Evolutionary conservation across 2,888 invertebrate species (phyloP).

Genomic region (Synergus umbraculus): DNA sequence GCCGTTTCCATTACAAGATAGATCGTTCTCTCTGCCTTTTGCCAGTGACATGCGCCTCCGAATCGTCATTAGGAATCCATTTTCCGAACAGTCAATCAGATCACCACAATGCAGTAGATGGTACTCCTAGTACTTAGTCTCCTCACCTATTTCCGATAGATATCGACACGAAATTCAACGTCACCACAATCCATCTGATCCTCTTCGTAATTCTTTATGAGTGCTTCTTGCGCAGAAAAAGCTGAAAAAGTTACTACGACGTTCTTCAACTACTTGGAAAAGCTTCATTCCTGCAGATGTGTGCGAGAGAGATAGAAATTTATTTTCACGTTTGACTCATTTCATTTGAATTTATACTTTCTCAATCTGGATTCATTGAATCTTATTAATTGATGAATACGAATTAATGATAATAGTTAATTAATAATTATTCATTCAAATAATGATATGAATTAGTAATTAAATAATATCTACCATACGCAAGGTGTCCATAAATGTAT

Average conservation of each 20-base stretch:
- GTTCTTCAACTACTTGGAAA: background rate
- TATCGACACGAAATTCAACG: background rate
- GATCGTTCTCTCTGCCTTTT: constrained; percentile 63
- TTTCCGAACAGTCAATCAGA: constrained; percentile 62
- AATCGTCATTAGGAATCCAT: constrained; percentile 66
- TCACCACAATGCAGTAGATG: constrained; percentile 7
- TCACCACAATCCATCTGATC: background rate
- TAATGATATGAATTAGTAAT: no score
- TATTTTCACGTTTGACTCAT: no score
- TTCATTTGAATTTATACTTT: no score
- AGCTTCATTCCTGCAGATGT: background rate
- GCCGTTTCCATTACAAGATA: constrained; percentile 70
- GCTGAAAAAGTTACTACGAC: background rate
- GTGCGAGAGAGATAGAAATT: no score
- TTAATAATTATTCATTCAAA: no score
- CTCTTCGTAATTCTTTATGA: constrained; percentile 7
- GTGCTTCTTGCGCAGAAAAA: background rate
- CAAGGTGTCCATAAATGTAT: no score
- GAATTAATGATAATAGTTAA: no score
- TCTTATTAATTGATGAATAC: no score
- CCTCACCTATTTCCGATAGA: background rate
- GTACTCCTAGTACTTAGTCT: background rate
- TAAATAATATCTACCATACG: no score
- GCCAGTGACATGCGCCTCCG: constrained; percentile 52
- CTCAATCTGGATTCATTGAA: no score